These are phyloP conservation scores for Gerris lacustris DNA, from an alignment of 2,888 invertebrate genomes.

Conservation along the genomic window DNA sequence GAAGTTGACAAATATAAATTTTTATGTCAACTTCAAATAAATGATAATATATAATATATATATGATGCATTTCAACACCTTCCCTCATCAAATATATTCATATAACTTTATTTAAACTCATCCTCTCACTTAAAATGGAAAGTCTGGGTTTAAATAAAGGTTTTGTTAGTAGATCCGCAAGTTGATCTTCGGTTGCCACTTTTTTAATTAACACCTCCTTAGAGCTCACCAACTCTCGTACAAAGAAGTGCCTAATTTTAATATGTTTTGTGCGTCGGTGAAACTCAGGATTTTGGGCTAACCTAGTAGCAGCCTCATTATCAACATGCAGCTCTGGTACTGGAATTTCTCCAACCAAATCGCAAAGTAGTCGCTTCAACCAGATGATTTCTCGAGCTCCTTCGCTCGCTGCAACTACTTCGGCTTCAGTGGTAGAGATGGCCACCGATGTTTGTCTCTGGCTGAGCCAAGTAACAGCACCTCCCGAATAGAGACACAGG, in stretches of 20 bases:
- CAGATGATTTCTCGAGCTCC: constrained; percentile 30
- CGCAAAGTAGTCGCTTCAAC: constrained; percentile 27
- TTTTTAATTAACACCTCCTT: background rate
- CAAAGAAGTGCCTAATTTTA: background rate
- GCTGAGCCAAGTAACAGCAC: constrained; percentile 15
- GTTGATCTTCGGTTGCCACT: background rate
- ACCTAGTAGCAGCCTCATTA: constrained; percentile 1
- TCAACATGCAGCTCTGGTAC: background rate
- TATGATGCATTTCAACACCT: no score
- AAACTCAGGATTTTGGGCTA: constrained; percentile 4
- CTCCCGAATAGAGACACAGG: constrained; percentile 13
- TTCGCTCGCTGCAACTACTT: constrained; percentile 30
- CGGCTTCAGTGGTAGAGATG: constrained; percentile 27
- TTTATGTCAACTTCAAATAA: no score
- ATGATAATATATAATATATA: no score
- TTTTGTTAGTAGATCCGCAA: constrained; percentile 4
- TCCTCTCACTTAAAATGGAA: background rate
- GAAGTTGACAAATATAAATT: no score
- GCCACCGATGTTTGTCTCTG: constrained; percentile 15
- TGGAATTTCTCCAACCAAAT: background rate
- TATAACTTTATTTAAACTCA: background rate
- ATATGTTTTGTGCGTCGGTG: constrained; percentile 1
- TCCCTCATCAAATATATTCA: no score
- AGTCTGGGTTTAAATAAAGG: constrained; percentile 5
- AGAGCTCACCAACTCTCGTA: background rate